Evolutionary conservation across 92 coral and sea anemone genomes (phyloP), one percentile per base, ranked within the genome.

Genomic region (Isaurus tuberculatus): DNA sequence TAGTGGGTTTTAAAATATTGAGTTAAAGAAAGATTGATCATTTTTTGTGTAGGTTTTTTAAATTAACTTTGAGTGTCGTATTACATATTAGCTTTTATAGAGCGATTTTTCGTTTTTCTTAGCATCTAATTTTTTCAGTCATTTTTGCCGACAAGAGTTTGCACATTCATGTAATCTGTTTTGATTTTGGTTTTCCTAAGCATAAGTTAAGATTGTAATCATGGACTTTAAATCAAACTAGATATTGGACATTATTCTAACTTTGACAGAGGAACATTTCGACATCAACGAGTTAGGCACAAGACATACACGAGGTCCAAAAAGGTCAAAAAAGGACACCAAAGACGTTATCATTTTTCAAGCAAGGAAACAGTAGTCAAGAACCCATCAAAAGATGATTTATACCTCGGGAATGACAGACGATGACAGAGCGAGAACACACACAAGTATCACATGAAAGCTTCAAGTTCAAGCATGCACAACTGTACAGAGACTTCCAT

Each of bases 1-100:
- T 33, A 77, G 33, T 58, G 58, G 69, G 17, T 57, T 75, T 77
- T 58, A 19, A n/a, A 58, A 77, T 13, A 33, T 77, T 32, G 48
- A 77, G 64, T 25, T 58, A 33, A 67, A 51, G 46, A 53, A 36
- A 77, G 14, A 29, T 31, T 17, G 33, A 16, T 55, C 23, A 30
- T 9, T 58, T 77, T 31, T 14, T 55, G 16, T 19, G 37, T 3
- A 55, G 44, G 36, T n/a, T 75, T 53, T 49, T 10, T 16, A 28
- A 49, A 36, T 75, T 22, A 36, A 32, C 67, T 75, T 46, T 73
- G 17, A 74, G 17, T 16, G 80, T 30, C 65, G 26, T 57, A 27
- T 34, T 13, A 5, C 10, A 26, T 22, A n/a, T 63, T 30, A 58
- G 69, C 58, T 77, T 77, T 46, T 9, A 33, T 73, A 17, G 42